Evolutionary conservation across 2,797 vertebrate species (phyloP).

Genomic region (Molossus alvarezi): DNA sequence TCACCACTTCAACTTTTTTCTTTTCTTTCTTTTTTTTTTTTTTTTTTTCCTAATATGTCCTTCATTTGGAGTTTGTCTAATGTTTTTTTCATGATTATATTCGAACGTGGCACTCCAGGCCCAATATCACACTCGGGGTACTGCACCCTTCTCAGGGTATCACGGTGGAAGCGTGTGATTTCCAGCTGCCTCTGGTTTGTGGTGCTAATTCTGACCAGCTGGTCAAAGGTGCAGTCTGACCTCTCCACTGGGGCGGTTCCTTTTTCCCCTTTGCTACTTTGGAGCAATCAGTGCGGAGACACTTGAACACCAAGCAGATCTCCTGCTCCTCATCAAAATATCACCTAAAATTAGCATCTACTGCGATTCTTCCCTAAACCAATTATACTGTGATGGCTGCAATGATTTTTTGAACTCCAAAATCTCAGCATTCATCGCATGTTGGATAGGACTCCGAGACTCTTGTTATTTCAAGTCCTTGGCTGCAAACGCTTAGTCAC

Average conservation of each 20-base stretch:
- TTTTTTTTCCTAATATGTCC: background rate
- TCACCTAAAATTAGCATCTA: background rate
- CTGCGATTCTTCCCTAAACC: background rate
- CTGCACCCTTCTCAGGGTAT: background rate
- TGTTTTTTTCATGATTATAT: background rate
- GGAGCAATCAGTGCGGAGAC: background rate
- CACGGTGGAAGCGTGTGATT: background rate
- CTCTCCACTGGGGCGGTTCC: background rate
- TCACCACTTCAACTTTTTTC: background rate
- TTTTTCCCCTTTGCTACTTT: background rate
- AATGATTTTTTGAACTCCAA: background rate
- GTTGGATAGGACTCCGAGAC: background rate
- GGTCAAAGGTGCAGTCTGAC: background rate
- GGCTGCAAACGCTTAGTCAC: background rate
- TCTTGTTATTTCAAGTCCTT: background rate
- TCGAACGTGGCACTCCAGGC: background rate
- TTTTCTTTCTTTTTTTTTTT: no score
- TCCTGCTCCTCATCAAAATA: background rate
- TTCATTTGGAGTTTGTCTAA: background rate
- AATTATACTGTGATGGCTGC: background rate
- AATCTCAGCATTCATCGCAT: background rate
- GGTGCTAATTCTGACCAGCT: background rate
- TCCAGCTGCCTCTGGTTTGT: background rate
- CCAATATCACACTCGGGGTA: background rate
- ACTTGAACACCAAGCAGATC: background rate